Percentiles rank a stretch among this genome's conserved stretches.
phyloP scores from a whole-genome alignment of 2,888 invertebrate species.

The Craniophora ligustri region DNA sequence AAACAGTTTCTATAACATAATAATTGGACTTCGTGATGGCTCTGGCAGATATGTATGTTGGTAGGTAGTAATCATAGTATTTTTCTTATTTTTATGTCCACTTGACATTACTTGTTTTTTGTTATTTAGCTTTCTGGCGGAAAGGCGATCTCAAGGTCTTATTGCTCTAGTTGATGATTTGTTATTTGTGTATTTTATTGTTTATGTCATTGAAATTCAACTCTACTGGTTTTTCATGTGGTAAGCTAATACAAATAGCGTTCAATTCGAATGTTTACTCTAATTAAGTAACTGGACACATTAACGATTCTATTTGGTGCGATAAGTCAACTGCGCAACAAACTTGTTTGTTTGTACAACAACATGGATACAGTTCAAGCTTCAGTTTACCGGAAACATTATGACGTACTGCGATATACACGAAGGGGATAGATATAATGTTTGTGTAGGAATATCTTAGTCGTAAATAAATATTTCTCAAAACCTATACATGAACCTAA shows the following conservation, averaged over 20 bases:
- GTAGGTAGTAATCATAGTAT: slow-evolving; percentile 71
- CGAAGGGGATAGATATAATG: slow-evolving; percentile 13
- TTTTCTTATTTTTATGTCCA: slow-evolving; percentile 50
- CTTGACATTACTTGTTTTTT: slow-evolving; percentile 66
- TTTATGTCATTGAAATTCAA: slow-evolving; percentile 42
- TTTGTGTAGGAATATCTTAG: slow-evolving; percentile 4
- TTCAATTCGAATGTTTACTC: slow-evolving; percentile 31
- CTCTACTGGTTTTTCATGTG: slow-evolving; percentile 34
- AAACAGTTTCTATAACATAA: slow-evolving; percentile 61
- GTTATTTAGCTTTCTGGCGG: slow-evolving; percentile 64
- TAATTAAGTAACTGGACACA: slow-evolving; percentile 49
- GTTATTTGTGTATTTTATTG: slow-evolving; percentile 46
- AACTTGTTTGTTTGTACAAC: slow-evolving; percentile 67
- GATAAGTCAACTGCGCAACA: slow-evolving; percentile 69
- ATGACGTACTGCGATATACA: slow-evolving; percentile 28
- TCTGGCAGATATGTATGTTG: slow-evolving; percentile 82
- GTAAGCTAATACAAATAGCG: slow-evolving; percentile 14
- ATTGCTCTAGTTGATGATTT: slow-evolving; percentile 69
- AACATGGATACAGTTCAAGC: slow-evolving; percentile 54
- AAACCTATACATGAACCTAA: background rate
- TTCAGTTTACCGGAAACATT: slow-evolving; percentile 37
- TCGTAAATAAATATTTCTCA: background rate
- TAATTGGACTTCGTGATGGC: slow-evolving; percentile 79
- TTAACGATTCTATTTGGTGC: slow-evolving; percentile 61
- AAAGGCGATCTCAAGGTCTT: slow-evolving; percentile 72